Evolutionary conservation across 2,888 invertebrate genomes (phyloP).

Genomic region (Gymnosoma rotundatum): DNA sequence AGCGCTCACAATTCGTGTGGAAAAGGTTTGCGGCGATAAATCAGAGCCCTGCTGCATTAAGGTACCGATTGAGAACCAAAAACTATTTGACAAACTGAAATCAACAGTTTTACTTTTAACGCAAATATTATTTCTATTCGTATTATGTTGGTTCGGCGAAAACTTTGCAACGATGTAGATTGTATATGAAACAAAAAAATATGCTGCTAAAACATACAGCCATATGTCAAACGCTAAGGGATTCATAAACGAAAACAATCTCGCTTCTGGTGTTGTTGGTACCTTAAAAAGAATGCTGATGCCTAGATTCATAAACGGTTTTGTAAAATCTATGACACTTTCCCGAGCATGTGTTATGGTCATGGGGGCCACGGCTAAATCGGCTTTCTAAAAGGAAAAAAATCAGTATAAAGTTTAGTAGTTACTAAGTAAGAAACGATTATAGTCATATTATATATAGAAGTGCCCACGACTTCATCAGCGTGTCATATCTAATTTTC

Average conservation of each 20-base stretch:
- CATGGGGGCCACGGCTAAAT: constrained; percentile 93
- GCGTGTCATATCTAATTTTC: no score
- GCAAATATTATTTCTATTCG: constrained; percentile 82
- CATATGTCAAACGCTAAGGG: constrained; percentile 93
- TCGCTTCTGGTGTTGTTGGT: constrained; percentile 87
- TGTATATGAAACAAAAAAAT: constrained; percentile 89
- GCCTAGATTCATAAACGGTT: constrained; percentile 95
- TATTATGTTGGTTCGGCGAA: constrained; percentile 90
- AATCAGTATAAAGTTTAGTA: no score
- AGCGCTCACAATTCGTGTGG: constrained; percentile 91
- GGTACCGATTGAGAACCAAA: constrained; percentile 95
- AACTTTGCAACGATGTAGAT: constrained; percentile 91
- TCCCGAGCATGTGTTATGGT: constrained; percentile 95
- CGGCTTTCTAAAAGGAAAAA: constrained; percentile 86
- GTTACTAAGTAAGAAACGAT: no score
- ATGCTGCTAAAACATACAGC: constrained; percentile 91
- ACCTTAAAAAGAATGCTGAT: constrained; percentile 94
- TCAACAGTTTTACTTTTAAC: constrained; percentile 50
- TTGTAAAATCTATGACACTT: constrained; percentile 95
- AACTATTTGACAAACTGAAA: constrained; percentile 90
- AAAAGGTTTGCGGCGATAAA: constrained; percentile 86
- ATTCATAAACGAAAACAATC: constrained; percentile 93
- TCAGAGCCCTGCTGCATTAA: constrained; percentile 93
- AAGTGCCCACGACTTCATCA: no score
- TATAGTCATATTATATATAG: no score